A percentile compares a stretch with the other conserved stretches of the same genome.
phyloP scores from a whole-genome alignment of 2,888 invertebrate species.

The Apocheima hispidaria region DNA sequence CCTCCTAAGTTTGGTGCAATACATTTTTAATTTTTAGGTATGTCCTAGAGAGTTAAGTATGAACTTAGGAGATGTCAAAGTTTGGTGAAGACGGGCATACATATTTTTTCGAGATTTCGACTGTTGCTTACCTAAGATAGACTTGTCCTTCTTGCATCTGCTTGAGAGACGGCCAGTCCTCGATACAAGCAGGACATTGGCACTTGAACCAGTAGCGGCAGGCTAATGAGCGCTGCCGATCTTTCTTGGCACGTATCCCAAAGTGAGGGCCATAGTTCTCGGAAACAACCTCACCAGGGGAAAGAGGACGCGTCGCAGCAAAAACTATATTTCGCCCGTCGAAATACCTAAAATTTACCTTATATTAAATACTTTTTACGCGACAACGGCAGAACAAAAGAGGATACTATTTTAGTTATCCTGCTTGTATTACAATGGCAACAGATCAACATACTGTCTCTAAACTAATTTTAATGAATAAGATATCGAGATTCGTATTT shows the following conservation, averaged over 20 bases:
- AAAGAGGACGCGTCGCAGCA: conserved; percentile 88
- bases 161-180: conserved; percentile 91
- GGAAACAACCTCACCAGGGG: conserved; percentile 88
- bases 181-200: conserved; percentile 89
- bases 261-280: conserved; percentile 95
- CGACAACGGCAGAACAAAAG: too few relatives aligned
- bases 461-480: too few relatives aligned
- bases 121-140: conserved; percentile 66
- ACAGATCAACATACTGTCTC: too few relatives aligned
- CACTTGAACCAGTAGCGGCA: conserved; percentile 93
- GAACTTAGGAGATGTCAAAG: too few relatives aligned
- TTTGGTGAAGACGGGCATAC: too few relatives aligned
- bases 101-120: too few relatives aligned
- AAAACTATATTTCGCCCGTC: conserved; percentile 90
- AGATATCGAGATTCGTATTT: too few relatives aligned
- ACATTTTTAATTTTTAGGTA: too few relatives aligned
- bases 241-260: conserved; percentile 77
- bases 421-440: too few relatives aligned
- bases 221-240: conserved; percentile 87
- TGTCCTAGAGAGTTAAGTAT: too few relatives aligned
- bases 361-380: not conserved
- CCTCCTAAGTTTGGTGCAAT: too few relatives aligned
- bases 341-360: conserved; percentile 87
- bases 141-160: conserved; percentile 71
- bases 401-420: too few relatives aligned